Conservation (phyloP, 2,797 vertebrate species). For the Nasua narica region DNA sequence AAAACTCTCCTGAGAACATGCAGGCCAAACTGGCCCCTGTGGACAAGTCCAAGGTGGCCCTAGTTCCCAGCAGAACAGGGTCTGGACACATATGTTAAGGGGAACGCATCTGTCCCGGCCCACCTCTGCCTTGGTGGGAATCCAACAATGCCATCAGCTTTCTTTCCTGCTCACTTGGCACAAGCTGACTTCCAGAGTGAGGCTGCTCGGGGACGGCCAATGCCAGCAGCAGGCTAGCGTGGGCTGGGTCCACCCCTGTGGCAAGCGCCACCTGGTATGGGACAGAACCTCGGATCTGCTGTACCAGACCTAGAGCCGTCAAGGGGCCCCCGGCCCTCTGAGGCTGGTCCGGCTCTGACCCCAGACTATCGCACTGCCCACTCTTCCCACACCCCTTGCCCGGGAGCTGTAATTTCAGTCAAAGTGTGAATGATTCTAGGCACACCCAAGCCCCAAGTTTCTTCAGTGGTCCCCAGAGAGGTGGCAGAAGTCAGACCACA, state of each 20-base stretch:
- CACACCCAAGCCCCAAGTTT: not conserved
- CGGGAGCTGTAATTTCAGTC: not conserved
- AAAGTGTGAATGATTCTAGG: not conserved
- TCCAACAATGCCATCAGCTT: not conserved
- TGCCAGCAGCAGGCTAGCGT: not conserved
- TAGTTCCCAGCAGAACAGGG: not conserved
- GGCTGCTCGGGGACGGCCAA: not conserved
- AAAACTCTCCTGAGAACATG: not conserved
- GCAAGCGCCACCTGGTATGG: accelerated
- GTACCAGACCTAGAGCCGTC: not conserved
- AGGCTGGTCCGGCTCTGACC: not conserved
- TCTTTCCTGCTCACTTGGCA: not conserved
- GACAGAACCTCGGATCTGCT: not conserved
- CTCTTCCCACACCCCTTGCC: not conserved
- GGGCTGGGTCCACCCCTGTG: not conserved
- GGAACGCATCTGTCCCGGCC: not conserved
- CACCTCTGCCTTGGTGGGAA: not conserved
- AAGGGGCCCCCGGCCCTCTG: too few relatives aligned
- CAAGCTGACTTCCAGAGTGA: not conserved
- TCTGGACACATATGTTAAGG: not conserved
- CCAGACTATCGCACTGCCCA: not conserved
- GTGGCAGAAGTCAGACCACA: not conserved
- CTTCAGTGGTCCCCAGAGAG: not conserved
- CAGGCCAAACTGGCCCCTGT: not conserved
- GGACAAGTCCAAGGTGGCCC: not conserved